phyloP scores from a whole-genome alignment of 2,113 vertebrate genomes.

The Rhinogobius similis region DNA sequence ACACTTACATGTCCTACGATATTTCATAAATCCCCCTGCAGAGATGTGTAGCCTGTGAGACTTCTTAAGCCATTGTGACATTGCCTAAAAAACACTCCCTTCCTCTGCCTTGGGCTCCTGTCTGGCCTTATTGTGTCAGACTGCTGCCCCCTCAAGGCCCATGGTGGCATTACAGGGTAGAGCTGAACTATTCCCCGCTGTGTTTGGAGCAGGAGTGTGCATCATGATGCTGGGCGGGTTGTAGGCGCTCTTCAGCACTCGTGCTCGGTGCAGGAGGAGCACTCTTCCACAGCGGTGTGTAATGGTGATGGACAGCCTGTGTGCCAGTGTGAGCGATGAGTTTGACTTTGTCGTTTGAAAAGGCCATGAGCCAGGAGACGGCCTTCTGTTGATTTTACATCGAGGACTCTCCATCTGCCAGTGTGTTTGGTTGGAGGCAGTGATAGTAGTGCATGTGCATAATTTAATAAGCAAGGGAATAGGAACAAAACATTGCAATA shows the following conservation, averaged over 20 bases:
- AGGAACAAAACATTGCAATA: background rate
- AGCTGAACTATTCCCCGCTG: background rate
- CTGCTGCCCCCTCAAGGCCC: conserved; percentile 37
- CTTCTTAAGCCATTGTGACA: conserved; percentile 20
- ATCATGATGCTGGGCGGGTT: background rate
- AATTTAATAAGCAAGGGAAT: background rate
- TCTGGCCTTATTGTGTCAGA: conserved; percentile 56
- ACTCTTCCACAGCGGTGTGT: background rate
- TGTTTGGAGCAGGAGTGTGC: no score
- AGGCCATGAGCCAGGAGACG: background rate
- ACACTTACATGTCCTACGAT: background rate
- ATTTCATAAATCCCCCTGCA: background rate
- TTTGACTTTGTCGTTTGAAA: background rate
- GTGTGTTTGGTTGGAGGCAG: background rate
- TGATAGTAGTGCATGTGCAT: background rate
- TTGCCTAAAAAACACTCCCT: conserved; percentile 30
- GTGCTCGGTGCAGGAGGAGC: background rate
- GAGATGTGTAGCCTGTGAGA: background rate
- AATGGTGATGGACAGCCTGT: conserved; percentile 12
- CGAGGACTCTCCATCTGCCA: background rate
- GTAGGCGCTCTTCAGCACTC: background rate
- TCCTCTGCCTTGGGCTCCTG: conserved; percentile 22
- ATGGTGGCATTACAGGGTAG: conserved; percentile 37
- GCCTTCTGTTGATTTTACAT: background rate
- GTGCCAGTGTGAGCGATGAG: background rate